Base-by-base conservation (phyloP, 2,888 invertebrate genomes). In the Bhutanitis thaidina region DNA sequence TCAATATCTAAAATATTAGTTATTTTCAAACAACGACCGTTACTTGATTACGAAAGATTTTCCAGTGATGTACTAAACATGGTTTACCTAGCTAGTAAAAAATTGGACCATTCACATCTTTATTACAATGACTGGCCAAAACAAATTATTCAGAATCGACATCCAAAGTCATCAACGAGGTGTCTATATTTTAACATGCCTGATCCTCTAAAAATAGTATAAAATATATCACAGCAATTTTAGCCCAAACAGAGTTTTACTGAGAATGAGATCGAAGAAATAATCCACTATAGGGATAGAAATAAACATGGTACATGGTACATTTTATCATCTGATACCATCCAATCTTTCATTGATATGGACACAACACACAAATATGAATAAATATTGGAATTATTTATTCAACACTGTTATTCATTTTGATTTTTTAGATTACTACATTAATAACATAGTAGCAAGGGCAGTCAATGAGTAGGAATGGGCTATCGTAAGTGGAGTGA, bases 191-290 rank as follows among this genome's bases (percentile, higher is more conserved):
- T 66, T 68, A 68, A 61, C 65, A 66, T 60, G 72, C 73, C 67
- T 75, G 74, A 70, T 74, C 69, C 72, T 76, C 72, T 73, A 72
- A 68, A 81, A 80, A 74, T 73, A 79, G 75, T 80, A 82, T 71
- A 85, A 86, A 82, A 85, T 82, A 86, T 88, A 88, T 88, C 88
- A 88, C 87, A 88, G 87, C 80, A 85, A 84, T 84, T 85, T 77
- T 76, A 84, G 80, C 82, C 77, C 83, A 81, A 46, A 78, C 76
- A 67, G 71, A 72, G 44, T 57, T 59, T 55, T 14, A 46, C 14
- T 35, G 39, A 44, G 49, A 52, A 56, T 62, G 70, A 72, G 69
- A 70, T 71, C 67, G 58, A 65, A 67, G 60, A 74, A 69, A 69
- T 60, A 66, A 65, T 68, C 65, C 65, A 65, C 51, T 45, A 54